Evolutionary conservation across 2,797 vertebrate genomes (phyloP), one percentile per base, ranked within the genome.

Genomic region (Staurois parvus): DNA sequence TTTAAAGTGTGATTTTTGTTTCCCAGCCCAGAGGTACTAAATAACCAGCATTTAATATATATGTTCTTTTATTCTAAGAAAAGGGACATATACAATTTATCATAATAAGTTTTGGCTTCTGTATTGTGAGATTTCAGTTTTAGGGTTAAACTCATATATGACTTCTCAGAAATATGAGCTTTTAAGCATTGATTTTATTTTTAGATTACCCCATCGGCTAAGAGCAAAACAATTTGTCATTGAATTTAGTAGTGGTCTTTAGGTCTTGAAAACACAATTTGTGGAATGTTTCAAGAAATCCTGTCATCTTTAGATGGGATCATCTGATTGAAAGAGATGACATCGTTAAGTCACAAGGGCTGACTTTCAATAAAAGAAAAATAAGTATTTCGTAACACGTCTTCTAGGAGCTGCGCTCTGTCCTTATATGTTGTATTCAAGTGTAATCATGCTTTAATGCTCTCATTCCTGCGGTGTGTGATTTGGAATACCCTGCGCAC

Each of bases 281-380:
- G 79, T 64, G n/a, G 52, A 82, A 73, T 82, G 34, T 73, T 73
- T 64, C 48, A 75, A 82, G 52, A 30, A 82, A 82, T 82, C 34
- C n/a, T 82, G 70, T 73, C 79, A 72, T 62, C 32, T 64, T 81
- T 73, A 73, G 70, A 64, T 29, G 11, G 32, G 79, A 82, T 82
- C 69, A 82, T 72, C 34, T 62, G 52, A 73, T 82, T 37, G 69
- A 82, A 82, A 62, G n/a, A 64, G 69, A 73, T 73, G 79, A 26
- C 32, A 72, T 72, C 34, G 30, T 56, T 62, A 73, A 72, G 52
- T 73, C 79, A 82, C 70, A 82, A 64, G 70, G 32, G 72, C 45
- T 64, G 52, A 64, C 70, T 82, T 29, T 34, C 69, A 28, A 52
- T 73, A 28, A 82, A 62, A 59, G 45, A 34, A 80, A 81, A 81